Base-by-base conservation (phyloP, 2,888 invertebrate genomes). In the Perithous albicinctus region DNA sequence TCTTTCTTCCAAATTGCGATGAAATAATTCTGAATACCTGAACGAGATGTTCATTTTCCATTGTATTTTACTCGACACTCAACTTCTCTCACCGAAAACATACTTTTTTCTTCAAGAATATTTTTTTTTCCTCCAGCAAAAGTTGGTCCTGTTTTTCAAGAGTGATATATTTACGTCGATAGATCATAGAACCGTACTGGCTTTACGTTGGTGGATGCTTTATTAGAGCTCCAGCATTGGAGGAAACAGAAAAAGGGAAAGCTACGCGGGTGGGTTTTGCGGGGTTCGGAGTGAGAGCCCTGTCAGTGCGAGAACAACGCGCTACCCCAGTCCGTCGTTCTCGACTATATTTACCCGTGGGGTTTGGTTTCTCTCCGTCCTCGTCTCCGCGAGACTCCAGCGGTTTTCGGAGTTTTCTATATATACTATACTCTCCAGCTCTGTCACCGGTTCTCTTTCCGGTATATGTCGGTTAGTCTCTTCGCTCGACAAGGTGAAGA, bases 331-430 rank as follows among this genome's bases (percentile, higher is more conserved):
- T 75, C 72, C 59, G 59, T 73, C 74, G 61, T 73, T 83, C 75
- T 56, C 84, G 85, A 85, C 87, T 88, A 89, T 88, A 89, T 88
- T 88, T 89, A 88, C 87, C 87, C 87, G 86, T 78, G 74, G 87
- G 88, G 87, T 88, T 88, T 87, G 86, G 84, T 84, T 85, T 86
- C 84, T 48, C 18, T 38, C 23, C 63, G 56, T 38, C 59, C n/a
- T 48, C 61, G 35, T 41, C 43, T 10, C 46, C 56, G 69, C 61
- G 51, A 32, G 51, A 64, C 29, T 23, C 64, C 64, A 29, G 69
- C 54, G 81, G 74, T 82, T 78, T 82, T 59, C 56, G 48, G 56
- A 78, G 56, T 74, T 69, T 23, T n/a, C n/a, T n/a, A n/a, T n/a
- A n/a, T n/a, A n/a, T n/a, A n/a, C n/a, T n/a, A 54, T 43, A 66